Evolutionary conservation across 2,113 vertebrate genomes (phyloP).

Genomic region (Pristiophorus japonicus): DNA sequence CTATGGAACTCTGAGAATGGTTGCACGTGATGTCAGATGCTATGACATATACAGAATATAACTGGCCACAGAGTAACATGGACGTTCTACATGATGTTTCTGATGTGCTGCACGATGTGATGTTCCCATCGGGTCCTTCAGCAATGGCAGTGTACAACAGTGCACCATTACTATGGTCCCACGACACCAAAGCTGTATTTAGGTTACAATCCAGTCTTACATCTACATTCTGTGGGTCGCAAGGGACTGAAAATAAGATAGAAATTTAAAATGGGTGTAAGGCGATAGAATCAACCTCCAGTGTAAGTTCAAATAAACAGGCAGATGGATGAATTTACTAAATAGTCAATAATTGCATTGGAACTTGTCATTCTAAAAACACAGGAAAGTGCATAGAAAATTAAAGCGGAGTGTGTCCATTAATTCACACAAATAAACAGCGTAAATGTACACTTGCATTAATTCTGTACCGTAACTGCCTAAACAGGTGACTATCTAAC

Average conservation of each 20-base stretch:
- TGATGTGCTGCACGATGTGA: slow-evolving; percentile 47
- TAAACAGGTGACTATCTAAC: too few species aligned
- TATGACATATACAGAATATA: slow-evolving; percentile 45
- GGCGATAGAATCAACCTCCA: background rate
- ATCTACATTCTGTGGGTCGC: background rate
- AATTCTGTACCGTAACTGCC: too few species aligned
- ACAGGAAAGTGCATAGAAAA: background rate
- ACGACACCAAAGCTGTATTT: slow-evolving; percentile 49
- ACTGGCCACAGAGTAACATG: slow-evolving; percentile 52
- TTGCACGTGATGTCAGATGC: slow-evolving; percentile 49
- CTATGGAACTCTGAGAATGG: slow-evolving; percentile 48
- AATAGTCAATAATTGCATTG: background rate
- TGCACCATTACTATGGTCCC: slow-evolving; percentile 46
- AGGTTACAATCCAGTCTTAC: slow-evolving; percentile 47
- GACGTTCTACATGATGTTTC: slow-evolving; percentile 49
- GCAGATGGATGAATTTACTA: background rate
- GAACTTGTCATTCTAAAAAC: background rate
- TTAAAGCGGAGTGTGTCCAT: background rate
- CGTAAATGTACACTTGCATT: too few species aligned
- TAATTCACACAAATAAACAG: background rate
- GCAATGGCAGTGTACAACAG: slow-evolving; percentile 46
- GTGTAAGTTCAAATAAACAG: background rate
- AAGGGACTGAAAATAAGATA: slow-evolving; percentile 7
- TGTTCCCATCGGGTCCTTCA: slow-evolving; percentile 44
- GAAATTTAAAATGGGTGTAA: background rate